These are phyloP conservation scores for Drosophila yakuba DNA, from an alignment of 1,140 invertebrate genomes.

Conservation along the genomic window DNA sequence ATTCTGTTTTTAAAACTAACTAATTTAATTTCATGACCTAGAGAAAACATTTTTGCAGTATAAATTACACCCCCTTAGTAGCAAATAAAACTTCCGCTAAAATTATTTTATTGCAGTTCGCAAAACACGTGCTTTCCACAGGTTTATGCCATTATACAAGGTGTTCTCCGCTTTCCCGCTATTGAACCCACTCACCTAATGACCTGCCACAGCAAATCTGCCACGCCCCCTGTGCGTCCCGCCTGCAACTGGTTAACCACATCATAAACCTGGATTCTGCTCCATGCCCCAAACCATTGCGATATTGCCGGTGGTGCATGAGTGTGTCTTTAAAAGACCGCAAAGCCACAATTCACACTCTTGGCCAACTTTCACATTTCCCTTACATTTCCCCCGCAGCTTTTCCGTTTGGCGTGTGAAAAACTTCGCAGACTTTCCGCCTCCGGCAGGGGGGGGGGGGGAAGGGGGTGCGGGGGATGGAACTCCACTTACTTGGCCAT, in stretches of 20 bases:
- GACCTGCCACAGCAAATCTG: conserved; percentile 9
- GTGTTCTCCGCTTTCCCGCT: background rate
- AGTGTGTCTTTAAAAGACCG: conserved; percentile 47
- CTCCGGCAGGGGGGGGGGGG: background rate
- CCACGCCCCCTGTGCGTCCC: background rate
- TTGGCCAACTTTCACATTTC: conserved; percentile 58
- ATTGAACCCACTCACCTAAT: conserved; percentile 32
- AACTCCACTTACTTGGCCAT: conserved; percentile 58
- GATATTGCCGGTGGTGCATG: conserved; percentile 3
- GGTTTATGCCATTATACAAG: background rate
- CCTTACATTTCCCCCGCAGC: conserved; percentile 11
- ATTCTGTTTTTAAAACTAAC: too few species aligned
- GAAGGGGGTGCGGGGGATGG: background rate
- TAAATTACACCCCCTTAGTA: background rate
- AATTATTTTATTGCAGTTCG: background rate
- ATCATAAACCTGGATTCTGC: conserved; percentile 46
- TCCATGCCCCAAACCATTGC: background rate
- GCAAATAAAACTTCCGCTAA: background rate
- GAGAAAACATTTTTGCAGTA: background rate
- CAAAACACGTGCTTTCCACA: conserved; percentile 16
- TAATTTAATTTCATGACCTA: background rate
- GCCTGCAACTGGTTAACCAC: conserved; percentile 29
- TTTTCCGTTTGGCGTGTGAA: conserved; percentile 57
- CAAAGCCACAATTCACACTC: conserved; percentile 55
- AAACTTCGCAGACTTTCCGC: conserved; percentile 44